Conservation (phyloP, 2,888 invertebrate genomes). For the Uropetala carovei region DNA sequence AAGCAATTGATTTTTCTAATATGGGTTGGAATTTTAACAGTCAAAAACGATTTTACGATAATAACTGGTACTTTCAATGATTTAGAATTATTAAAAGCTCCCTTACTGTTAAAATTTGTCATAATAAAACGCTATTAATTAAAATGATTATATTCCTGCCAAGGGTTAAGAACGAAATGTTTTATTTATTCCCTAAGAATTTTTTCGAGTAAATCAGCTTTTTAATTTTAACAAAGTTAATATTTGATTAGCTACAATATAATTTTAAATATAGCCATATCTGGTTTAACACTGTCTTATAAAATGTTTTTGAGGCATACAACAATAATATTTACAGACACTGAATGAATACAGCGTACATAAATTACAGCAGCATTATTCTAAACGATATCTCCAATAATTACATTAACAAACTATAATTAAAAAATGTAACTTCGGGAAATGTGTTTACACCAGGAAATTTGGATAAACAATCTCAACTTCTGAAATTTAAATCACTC, state of each 20-base stretch:
- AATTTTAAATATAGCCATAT: background rate
- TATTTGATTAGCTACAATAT: too few species aligned
- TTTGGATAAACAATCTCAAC: conserved; percentile 24
- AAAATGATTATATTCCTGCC: background rate
- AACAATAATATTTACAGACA: conserved; percentile 29
- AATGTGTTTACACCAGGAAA: conserved; percentile 38
- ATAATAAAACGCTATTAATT: background rate
- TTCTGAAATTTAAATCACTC: conserved; percentile 40
- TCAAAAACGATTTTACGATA: background rate
- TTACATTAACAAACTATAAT: background rate
- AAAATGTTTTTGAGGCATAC: conserved; percentile 2
- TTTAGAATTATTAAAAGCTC: conserved; percentile 14
- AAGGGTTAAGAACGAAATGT: background rate
- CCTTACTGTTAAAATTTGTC: background rate
- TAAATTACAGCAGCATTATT: conserved; percentile 28
- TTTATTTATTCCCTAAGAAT: background rate
- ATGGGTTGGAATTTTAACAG: background rate
- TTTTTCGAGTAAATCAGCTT: too few species aligned
- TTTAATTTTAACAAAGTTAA: too few species aligned
- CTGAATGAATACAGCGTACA: conserved; percentile 24
- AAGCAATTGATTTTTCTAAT: background rate
- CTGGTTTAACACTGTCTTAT: background rate
- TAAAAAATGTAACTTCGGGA: conserved; percentile 31
- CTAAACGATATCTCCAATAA: background rate
- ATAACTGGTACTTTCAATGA: background rate